A percentile compares a stretch with the other conserved stretches of the same genome.
Conservation (phyloP, 2,113 vertebrate genomes). For the Paedocypris sp. region DNA sequence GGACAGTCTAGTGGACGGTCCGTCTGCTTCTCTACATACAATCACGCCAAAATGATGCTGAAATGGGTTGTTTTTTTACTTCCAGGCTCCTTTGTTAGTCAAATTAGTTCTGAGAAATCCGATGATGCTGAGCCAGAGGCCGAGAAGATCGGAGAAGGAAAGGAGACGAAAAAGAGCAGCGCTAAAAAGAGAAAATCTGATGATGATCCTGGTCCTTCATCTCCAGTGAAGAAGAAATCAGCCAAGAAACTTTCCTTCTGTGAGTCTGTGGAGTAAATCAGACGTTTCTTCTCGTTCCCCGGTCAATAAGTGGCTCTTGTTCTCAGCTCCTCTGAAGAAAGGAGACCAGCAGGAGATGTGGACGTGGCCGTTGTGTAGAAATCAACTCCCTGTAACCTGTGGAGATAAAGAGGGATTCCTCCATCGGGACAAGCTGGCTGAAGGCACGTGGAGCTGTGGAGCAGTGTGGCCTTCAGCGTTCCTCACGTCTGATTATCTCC, state of each 20-base stretch:
- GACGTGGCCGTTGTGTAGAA: constrained; percentile 38
- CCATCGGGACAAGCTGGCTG: constrained; percentile 17
- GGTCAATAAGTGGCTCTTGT: neutral
- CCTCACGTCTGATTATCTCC: neutral
- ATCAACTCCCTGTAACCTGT: constrained; percentile 34
- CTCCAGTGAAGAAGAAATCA: constrained; percentile 18
- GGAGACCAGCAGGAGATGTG: constrained; percentile 40
- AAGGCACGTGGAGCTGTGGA: constrained; percentile 22
- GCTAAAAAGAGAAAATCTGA: constrained; percentile 11
- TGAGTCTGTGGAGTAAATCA: neutral
- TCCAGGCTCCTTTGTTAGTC: constrained; percentile 31
- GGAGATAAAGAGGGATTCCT: constrained; percentile 38
- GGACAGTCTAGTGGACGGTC: constrained; percentile 48
- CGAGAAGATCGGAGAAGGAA: neutral
- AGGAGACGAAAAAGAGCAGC: constrained; percentile 1
- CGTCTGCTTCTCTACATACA: constrained; percentile 20
- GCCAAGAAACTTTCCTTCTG: constrained; percentile 26
- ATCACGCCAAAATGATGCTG: no score
- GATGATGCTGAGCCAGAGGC: constrained; percentile 1
- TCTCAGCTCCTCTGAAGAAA: constrained; percentile 33
- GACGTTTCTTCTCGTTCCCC: neutral
- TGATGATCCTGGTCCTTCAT: constrained; percentile 39
- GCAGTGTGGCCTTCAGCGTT: no score
- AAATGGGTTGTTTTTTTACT: no score
- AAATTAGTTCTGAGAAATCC: neutral